Conservation (phyloP, 2,888 invertebrate species). For the Drosophila quinaria region DNA sequence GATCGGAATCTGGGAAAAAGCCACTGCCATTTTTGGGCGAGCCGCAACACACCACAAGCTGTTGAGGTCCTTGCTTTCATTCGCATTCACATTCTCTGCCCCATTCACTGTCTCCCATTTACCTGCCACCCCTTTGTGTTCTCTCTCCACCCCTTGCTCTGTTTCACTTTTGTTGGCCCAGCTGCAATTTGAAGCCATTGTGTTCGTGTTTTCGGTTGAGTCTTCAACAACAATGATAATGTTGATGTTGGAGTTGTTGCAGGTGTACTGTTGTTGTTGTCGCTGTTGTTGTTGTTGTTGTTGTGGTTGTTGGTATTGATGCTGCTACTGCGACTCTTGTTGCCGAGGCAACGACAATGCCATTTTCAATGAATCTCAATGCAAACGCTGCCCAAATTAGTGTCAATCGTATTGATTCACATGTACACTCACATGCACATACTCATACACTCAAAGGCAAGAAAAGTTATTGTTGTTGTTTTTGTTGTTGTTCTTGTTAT, state of each 20-base stretch:
- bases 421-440: constrained; percentile 16
- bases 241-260: constrained; percentile 21
- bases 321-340: constrained; percentile 23
- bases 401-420: constrained; percentile 78
- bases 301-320: constrained; percentile 24
- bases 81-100: not conserved
- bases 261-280: constrained; percentile 11
- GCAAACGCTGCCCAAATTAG: constrained; percentile 75
- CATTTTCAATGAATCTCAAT: constrained; percentile 70
- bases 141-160: not conserved
- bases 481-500: constrained; percentile 41
- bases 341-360: constrained; percentile 51
- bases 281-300: constrained; percentile 1
- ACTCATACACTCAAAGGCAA: constrained; percentile 15
- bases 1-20: not conserved
- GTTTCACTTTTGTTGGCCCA: constrained; percentile 45
- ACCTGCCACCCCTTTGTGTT: not conserved
- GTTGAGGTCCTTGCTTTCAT: constrained; percentile 17
- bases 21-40: constrained; percentile 20
- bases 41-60: constrained; percentile 39
- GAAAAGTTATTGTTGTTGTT: constrained; percentile 29
- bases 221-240: constrained; percentile 49
- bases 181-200: constrained; percentile 76
- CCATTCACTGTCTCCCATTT: not conserved
- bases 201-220: constrained; percentile 48